Percentiles rank a stretch among this genome's conserved stretches.
Evolutionary conservation across 2,797 vertebrate species (phyloP).

Genomic region (Myoxocephalus aenaeus): DNA sequence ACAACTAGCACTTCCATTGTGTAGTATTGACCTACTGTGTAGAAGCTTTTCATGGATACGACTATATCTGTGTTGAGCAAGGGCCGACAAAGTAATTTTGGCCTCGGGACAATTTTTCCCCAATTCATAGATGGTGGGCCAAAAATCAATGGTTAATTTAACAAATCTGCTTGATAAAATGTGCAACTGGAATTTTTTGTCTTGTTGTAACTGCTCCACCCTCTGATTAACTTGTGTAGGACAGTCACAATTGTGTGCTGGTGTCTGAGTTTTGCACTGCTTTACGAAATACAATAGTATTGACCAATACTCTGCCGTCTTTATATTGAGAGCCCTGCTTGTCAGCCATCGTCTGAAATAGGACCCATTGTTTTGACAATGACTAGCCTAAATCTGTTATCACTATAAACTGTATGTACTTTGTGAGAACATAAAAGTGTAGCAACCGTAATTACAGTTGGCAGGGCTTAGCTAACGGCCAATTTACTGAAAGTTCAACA

Average conservation of each 20-base stretch:
- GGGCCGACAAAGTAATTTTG: too few species aligned
- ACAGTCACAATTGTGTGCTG: background rate
- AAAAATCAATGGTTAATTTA: background rate
- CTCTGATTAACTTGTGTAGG: background rate
- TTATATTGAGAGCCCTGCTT: background rate
- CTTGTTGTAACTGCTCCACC: background rate
- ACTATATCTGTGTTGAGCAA: too few species aligned
- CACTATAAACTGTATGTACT: background rate
- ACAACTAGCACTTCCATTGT: background rate
- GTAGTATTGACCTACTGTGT: background rate
- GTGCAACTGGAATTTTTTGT: background rate
- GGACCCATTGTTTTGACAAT: background rate
- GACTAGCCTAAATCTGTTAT: slow-evolving; percentile 18
- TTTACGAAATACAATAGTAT: background rate
- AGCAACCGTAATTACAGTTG: background rate
- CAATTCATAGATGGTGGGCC: background rate
- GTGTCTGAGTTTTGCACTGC: background rate
- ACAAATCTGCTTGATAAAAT: background rate
- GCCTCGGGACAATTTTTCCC: too few species aligned
- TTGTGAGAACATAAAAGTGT: background rate
- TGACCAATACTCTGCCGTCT: too few species aligned
- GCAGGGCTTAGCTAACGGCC: background rate
- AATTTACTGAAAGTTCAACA: slow-evolving; percentile 34
- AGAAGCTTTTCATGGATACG: too few species aligned
- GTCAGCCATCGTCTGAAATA: background rate